Evolutionary conservation across 2,113 vertebrate species (phyloP), one percentile per base, ranked within the genome.

Genomic region (Cyphomyrus plagiostoma): DNA sequence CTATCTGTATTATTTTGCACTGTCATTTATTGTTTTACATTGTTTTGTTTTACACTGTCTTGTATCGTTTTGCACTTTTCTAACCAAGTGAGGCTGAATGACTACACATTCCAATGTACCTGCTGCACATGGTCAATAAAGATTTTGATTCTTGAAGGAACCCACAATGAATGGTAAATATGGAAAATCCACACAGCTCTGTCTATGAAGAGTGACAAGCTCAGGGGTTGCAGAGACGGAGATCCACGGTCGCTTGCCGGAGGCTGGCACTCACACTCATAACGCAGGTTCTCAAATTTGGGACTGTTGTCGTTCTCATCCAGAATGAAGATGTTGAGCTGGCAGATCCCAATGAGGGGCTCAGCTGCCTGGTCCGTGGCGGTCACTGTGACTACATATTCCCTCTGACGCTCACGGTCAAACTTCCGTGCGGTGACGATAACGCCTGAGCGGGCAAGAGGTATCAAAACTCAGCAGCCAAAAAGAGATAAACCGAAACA

Each of bases 221-320:
- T 80, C 3, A 13, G 26, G 62, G 62, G 62, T 9, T 13, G 62
- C 62, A 30, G 26, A 30, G 62, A 66, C 1, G 4, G 39, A 84
- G 45, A 84, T 42, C 39, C 82, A 48, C 80, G 8, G 42, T 35
- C 10, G 2, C 19, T 23, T 13, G 8, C n/a, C 13, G 23, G 8
- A n/a, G 13, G 35, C 62, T 91, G 84, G 86, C 88, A 94, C 96
- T 97, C 94, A 98, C 97, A 97, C 93, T 98, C 97, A 90, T 98
- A 98, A 91, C 91, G 96, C 30, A 96, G 94, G 94, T 97, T 98
- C 95, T 98, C 97, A 94, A 98, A 98, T 94, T 96, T 97, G 17
- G 97, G 97, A 90, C 96, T 97, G 93, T 97, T 98, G 94, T 98
- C 97, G 48, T 98, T 98, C 93, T 97, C 95, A 92, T 98, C 97